A percentile compares a stretch with the other conserved stretches of the same genome.
phyloP scores from a whole-genome alignment of 2,113 vertebrate species.

The Vulpes ferrilata region DNA sequence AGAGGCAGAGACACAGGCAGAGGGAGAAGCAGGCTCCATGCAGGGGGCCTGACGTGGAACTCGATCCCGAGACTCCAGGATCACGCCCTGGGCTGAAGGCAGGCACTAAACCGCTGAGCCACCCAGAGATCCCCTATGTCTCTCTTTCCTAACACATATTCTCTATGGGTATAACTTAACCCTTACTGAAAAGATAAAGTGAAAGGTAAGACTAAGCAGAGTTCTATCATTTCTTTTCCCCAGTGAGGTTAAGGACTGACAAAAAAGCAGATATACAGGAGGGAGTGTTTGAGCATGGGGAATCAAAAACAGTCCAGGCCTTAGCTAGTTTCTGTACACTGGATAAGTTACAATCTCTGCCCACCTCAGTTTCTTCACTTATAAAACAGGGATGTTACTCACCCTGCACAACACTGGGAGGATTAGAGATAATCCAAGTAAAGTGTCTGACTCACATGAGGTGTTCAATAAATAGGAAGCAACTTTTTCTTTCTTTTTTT shows the following conservation, averaged over 20 bases:
- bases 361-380: conserved; percentile 33
- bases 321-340: not conserved
- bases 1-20: too few species aligned
- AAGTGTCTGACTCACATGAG: not conserved
- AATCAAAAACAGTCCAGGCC: not conserved
- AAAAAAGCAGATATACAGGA: not conserved
- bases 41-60: too few species aligned
- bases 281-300: not conserved
- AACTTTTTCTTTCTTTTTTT: not conserved
- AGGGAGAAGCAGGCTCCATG: too few species aligned
- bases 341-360: not conserved
- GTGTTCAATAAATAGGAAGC: not conserved
- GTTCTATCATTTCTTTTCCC: not conserved
- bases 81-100: too few species aligned
- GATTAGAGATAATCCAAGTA: not conserved
- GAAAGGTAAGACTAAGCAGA: conserved; percentile 14
- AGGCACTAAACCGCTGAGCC: too few species aligned
- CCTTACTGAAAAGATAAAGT: not conserved
- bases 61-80: too few species aligned
- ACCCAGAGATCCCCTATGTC: not conserved
- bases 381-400: not conserved
- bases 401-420: not conserved
- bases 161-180: not conserved
- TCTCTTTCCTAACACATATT: not conserved
- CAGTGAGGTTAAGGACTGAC: not conserved